These are phyloP conservation scores for Heliconius himera DNA, from an alignment of 1,140 invertebrate genomes.

Conservation along the genomic window DNA sequence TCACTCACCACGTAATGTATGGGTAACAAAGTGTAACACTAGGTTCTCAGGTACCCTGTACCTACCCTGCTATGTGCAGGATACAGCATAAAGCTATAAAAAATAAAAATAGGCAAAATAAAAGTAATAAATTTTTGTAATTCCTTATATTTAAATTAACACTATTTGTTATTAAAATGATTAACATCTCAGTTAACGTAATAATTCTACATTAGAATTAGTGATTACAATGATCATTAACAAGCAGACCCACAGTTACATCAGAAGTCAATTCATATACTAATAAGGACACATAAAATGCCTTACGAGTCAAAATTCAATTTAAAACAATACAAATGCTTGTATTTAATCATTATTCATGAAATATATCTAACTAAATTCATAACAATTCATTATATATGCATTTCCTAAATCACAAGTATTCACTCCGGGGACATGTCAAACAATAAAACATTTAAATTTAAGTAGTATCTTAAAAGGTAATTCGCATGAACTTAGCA, in stretches of 20 bases:
- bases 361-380: conserved; percentile 49
- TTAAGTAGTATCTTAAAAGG: conserved; percentile 41
- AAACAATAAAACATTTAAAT: conserved; percentile 43
- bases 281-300: conserved; percentile 25
- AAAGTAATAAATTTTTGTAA: conserved; percentile 29
- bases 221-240: conserved; percentile 53
- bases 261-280: conserved; percentile 48
- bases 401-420: conserved; percentile 49
- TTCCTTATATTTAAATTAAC: conserved; percentile 35
- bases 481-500: conserved; percentile 49
- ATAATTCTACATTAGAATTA: conserved; percentile 57
- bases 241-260: conserved; percentile 47
- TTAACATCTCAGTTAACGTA: conserved; percentile 50
- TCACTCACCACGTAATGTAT: no score
- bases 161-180: conserved; percentile 39
- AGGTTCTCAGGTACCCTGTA: no score
- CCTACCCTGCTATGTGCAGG: no score
- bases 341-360: conserved; percentile 35
- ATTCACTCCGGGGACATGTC: conserved; percentile 54
- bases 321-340: conserved; percentile 31
- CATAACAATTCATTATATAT: conserved; percentile 44
- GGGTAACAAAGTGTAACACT: no score
- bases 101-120: background rate
- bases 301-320: conserved; percentile 21
- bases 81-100: no score